These are phyloP conservation scores for Dynastes hyllus DNA, from an alignment of 2,888 invertebrate species.

Conservation along the genomic window DNA sequence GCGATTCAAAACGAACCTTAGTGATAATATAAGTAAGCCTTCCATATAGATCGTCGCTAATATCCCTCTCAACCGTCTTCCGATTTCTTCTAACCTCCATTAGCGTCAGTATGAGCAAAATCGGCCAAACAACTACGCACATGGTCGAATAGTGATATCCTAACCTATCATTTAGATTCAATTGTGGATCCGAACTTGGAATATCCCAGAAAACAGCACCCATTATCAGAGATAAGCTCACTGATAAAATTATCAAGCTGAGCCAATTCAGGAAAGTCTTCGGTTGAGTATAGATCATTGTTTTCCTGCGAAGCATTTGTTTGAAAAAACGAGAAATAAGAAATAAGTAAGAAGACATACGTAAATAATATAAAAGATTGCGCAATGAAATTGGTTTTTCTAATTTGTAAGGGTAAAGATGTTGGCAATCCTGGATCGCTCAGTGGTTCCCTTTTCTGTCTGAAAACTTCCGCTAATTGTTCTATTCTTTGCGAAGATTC, in stretches of 20 bases:
- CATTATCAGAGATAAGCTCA: conserved; percentile 86
- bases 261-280: conserved; percentile 87
- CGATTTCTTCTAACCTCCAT: conserved; percentile 75
- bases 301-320: conserved; percentile 72
- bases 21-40: conserved; percentile 85
- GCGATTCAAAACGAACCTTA: conserved; percentile 76
- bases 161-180: conserved; percentile 83
- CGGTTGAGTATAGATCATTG: conserved; percentile 87
- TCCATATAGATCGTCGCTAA: conserved; percentile 86
- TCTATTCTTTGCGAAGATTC: conserved; percentile 96
- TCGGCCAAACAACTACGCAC: conserved; percentile 86
- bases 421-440: conserved; percentile 87
- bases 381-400: conserved; percentile 78
- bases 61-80: conserved; percentile 84
- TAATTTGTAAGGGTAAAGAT: conserved; percentile 79
- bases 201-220: conserved; percentile 95
- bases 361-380: conserved; percentile 82
- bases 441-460: conserved; percentile 78
- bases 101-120: conserved; percentile 78
- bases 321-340: neutral
- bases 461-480: conserved; percentile 88
- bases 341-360: conserved; percentile 67
- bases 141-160: conserved; percentile 92
- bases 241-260: conserved; percentile 84
- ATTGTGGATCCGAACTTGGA: conserved; percentile 82